phyloP scores from a whole-genome alignment of 2,797 vertebrate genomes.

The Trachurus trachurus region DNA sequence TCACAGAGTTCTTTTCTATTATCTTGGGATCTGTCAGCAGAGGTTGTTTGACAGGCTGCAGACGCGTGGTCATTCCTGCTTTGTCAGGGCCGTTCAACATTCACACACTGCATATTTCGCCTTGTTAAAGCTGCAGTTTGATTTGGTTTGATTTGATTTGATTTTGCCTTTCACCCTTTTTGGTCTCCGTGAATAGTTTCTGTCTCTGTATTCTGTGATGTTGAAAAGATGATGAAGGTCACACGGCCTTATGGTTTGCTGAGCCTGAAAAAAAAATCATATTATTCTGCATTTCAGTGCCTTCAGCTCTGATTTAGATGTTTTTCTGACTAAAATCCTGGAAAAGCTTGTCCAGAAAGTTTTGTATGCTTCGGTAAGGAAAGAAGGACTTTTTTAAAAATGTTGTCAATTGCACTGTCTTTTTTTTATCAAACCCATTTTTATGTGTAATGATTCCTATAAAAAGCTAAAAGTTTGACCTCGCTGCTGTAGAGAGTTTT shows the following conservation, averaged over 20 bases:
- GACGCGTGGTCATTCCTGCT: neutral
- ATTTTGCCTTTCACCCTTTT: neutral
- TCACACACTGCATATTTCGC: neutral
- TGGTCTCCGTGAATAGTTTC: neutral
- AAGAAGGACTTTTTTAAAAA: too few species aligned
- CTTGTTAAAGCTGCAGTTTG: neutral
- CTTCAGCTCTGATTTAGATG: neutral
- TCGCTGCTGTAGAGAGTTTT: too few species aligned
- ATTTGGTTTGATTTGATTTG: neutral
- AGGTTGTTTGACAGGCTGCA: slow-evolving; percentile 37
- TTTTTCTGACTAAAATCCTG: neutral
- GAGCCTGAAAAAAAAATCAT: neutral
- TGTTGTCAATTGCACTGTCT: too few species aligned
- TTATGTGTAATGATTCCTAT: too few species aligned
- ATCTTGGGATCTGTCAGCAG: slow-evolving; percentile 14
- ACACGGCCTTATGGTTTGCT: neutral
- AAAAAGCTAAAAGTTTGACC: too few species aligned
- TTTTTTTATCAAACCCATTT: too few species aligned
- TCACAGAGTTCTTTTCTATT: slow-evolving; percentile 6
- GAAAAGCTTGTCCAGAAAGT: neutral
- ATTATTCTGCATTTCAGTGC: neutral
- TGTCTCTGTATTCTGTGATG: too few species aligned
- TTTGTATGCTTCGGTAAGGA: too few species aligned
- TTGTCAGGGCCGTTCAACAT: neutral
- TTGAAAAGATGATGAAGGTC: neutral